phyloP scores from a whole-genome alignment of 2,888 invertebrate genomes.

The Euclidia mi region DNA sequence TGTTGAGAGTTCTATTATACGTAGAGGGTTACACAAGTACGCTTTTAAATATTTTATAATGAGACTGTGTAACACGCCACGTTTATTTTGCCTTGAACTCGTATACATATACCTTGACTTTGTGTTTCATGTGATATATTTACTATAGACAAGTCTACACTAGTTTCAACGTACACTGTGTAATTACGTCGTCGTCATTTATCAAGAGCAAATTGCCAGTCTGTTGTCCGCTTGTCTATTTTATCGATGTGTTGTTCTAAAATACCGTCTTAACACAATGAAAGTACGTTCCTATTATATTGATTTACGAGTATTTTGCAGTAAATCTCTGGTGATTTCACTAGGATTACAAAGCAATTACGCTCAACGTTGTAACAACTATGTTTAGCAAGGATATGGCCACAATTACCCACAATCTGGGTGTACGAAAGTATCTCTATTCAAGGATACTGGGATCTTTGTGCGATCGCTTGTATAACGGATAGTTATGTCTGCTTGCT shows the following conservation, averaged over 20 bases:
- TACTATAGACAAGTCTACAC: neutral
- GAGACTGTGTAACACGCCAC: conserved; percentile 19
- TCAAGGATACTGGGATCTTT: too few relatives aligned
- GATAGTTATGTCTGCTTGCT: too few relatives aligned
- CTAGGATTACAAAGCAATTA: conserved; percentile 15
- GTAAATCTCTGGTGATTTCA: conserved; percentile 3
- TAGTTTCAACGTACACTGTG: neutral
- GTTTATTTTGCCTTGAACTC: conserved; percentile 40
- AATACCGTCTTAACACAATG: neutral
- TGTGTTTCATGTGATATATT: conserved; percentile 14
- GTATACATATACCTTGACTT: conserved; percentile 21
- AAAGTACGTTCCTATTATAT: neutral
- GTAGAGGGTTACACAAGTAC: conserved; percentile 20
- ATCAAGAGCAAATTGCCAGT: neutral
- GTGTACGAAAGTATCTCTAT: neutral
- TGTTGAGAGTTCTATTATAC: conserved; percentile 38
- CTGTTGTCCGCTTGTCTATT: neutral
- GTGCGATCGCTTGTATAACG: too few relatives aligned
- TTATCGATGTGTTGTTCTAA: conserved; percentile 2
- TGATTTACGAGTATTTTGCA: conserved; percentile 7
- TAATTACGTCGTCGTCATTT: conserved; percentile 3
- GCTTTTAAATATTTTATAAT: conserved; percentile 42
- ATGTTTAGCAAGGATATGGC: conserved; percentile 1
- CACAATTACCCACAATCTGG: neutral
- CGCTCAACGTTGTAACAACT: conserved; percentile 1